phyloP scores from a whole-genome alignment of 2,113 vertebrate species.

The Pseudopodoces humilis region DNA sequence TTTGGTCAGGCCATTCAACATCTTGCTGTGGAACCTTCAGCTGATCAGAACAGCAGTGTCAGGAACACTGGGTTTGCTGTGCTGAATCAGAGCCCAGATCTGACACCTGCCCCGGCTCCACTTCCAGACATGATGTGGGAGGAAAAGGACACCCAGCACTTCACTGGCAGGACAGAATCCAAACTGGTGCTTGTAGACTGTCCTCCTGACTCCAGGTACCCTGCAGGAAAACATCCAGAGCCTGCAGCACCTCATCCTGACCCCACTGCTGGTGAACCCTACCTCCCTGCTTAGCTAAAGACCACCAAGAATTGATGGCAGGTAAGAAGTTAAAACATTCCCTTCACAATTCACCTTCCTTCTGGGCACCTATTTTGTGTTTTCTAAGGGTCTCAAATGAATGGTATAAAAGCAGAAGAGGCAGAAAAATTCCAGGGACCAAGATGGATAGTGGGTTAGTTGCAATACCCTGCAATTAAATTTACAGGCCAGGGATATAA shows the following conservation, averaged over 20 bases:
- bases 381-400: slow-evolving; percentile 9
- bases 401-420: neutral
- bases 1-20: neutral
- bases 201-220: neutral
- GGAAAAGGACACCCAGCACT: neutral
- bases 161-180: rapidly evolving
- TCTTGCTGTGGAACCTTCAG: neutral
- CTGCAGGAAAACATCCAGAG: neutral
- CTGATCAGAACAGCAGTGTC: neutral
- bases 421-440: neutral
- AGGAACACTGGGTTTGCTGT: neutral
- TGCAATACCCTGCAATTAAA: slow-evolving; percentile 34
- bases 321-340: neutral
- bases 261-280: neutral
- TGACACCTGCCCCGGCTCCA: neutral
- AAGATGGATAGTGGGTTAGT: slow-evolving; percentile 8
- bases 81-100: neutral
- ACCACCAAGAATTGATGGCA: neutral
- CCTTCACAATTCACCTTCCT: neutral
- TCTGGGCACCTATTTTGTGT: neutral
- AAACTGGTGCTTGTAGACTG: neutral
- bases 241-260: neutral
- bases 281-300: neutral
- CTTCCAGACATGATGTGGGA: neutral
- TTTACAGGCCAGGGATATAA: slow-evolving; percentile 40